Base-by-base conservation (phyloP, 2,113 vertebrate genomes). In the Peromyscus leucopus region DNA sequence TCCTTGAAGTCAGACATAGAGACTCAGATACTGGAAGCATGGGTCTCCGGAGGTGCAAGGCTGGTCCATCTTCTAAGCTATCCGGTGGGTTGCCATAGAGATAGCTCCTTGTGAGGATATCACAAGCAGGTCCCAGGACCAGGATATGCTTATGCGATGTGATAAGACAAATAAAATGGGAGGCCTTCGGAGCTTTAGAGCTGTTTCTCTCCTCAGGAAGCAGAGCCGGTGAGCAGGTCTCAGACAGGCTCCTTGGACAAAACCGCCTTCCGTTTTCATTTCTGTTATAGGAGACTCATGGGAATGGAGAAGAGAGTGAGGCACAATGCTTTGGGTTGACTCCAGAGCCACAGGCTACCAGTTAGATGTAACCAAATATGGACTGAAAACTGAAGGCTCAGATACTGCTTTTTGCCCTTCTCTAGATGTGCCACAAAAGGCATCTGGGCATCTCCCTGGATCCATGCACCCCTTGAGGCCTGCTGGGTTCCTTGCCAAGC, bases 351-450 rank as follows among this genome's bases (percentile, higher is more conserved):
- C 42, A 63, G 11, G 59, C 36, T 19, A 5, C 90, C 59, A 24
- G 36, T 10, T 12, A 42, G 85, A 36, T 11, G 22, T 36, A 46
- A 31, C 69, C 57, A 26, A 12, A 3, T 57, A 46, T 3, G 31
- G 4, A 19, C 21, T 39, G 46, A 46, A 76, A 39, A 79, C 7
- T 7, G 9, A 90, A 55, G 46, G 46, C 39, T 22, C 26, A 21
- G 26, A 7, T n/a, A 24, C 1, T 13, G 17, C 12, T 22, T 8
- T 5, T 1, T 42, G 17, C 28, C 10, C 0, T 0, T 63, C 61
- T n/a, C 72, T 86, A 17, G 55, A n/a, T 10, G 7, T n/a, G 21
- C 26, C 7, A 3, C 0, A 69, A n/a, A 31, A 83, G 42, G 7
- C 1, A 13, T 8, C 7, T 57, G 48, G 26, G 11, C 5, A 71